These are phyloP conservation scores for Umimayanthus kanabou DNA, from an alignment of 92 coral and sea anemone genomes.

Conservation along the genomic window DNA sequence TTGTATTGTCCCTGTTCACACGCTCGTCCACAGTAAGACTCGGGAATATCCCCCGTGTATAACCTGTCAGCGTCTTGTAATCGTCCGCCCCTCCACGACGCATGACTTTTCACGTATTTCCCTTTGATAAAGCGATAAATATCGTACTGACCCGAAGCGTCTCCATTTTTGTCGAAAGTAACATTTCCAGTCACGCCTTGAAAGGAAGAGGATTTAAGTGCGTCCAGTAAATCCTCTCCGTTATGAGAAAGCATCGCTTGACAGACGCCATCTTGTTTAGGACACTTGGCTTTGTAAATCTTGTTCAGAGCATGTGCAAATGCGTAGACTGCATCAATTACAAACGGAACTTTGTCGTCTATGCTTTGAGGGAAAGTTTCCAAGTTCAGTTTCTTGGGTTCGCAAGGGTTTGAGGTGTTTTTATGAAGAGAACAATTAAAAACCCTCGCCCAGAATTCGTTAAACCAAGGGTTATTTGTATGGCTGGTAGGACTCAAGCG, in stretches of 20 bases:
- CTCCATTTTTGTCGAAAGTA: slow-evolving; percentile 75
- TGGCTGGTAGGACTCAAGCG: slow-evolving; percentile 59
- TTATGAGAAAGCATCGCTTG: slow-evolving; percentile 44
- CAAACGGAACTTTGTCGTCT: slow-evolving; percentile 91
- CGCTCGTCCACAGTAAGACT: slow-evolving; percentile 70
- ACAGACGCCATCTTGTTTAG: slow-evolving; percentile 71
- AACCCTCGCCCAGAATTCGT: slow-evolving; percentile 75
- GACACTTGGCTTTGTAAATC: slow-evolving; percentile 72
- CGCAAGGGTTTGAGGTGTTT: slow-evolving; percentile 49
- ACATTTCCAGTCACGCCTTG: slow-evolving; percentile 70
- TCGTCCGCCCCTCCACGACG: slow-evolving; percentile 71
- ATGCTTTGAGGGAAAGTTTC: slow-evolving; percentile 41
- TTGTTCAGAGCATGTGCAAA: slow-evolving; percentile 81
- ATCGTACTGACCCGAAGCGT: slow-evolving; percentile 81
- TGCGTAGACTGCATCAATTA: slow-evolving; percentile 91
- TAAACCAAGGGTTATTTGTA: slow-evolving; percentile 89
- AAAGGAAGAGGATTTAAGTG: slow-evolving; percentile 65
- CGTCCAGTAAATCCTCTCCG: slow-evolving; percentile 56
- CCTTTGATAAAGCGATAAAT: slow-evolving; percentile 70
- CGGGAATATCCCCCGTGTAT: slow-evolving; percentile 25
- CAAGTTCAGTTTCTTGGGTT: slow-evolving; percentile 29
- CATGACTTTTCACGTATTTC: slow-evolving; percentile 45
- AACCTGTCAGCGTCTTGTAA: slow-evolving; percentile 23
- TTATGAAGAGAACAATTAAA: slow-evolving; percentile 60
- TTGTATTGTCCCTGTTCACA: slow-evolving; percentile 67